Evolutionary conservation across 2,113 vertebrate species (phyloP), one percentile per base, ranked within the genome.

Genomic region (Brachionichthys hirsutus): DNA sequence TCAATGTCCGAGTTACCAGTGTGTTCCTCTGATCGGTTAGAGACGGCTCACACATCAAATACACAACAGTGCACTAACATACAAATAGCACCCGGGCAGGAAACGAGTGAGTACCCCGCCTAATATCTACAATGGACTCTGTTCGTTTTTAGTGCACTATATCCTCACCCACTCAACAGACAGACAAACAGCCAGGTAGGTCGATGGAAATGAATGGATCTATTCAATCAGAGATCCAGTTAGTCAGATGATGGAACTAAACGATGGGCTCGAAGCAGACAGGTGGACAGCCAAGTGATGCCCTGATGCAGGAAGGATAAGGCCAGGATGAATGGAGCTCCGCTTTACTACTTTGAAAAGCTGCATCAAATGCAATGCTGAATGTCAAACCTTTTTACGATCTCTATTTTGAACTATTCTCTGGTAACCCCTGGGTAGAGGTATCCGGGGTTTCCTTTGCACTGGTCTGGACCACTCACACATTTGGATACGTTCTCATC

Each of bases 51-150:
- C 2, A 10, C 36, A 3, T 12, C 36, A 38, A 12, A 38, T 12
- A 30, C 24, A 30, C 36, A 12, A 38, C 6, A 10, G 36, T 3
- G 36, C 10, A 12, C 36, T 38, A 12, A 12, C 36, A 38, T 12
- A 30, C 36, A 12, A 12, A 38, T 38, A 10, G 36, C 12, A 9
- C 3, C 9, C 10, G 3, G 36, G 36, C 36, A 47, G 20, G 4
- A 59, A 47, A 19, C 58, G 19, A 17, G 53, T 19, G 8, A 2
- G 14, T 57, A 13, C 30, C 24, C 46, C 45, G 38, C 15, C 30
- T 63, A 51, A 70, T 77, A 70, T 42, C 54, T 40, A 13, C 68
- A 78, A 78, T 65, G 66, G 55, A 46, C 30, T 46, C 15, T 35
- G 20, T 17, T 55, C 16, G 9, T 46, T 62, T 46, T 60, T 65